These are phyloP conservation scores for Mormoops blainvillei DNA, from an alignment of 2,113 vertebrate genomes.

Conservation along the genomic window DNA sequence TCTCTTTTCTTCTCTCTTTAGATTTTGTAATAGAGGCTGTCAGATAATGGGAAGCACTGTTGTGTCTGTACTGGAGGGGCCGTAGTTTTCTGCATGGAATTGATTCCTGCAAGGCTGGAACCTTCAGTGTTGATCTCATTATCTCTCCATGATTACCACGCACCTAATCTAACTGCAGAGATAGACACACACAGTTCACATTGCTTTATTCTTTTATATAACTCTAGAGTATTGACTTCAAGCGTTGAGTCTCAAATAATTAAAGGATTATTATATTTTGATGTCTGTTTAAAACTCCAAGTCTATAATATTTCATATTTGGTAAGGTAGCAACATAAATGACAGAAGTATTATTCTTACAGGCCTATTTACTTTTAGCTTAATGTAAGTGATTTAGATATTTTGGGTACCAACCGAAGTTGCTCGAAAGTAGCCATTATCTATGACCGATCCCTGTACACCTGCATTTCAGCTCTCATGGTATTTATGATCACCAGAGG, in stretches of 20 bases:
- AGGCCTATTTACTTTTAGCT: background rate
- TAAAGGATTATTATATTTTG: background rate
- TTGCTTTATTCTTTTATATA: background rate
- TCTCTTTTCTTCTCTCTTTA: background rate
- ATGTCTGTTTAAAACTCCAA: background rate
- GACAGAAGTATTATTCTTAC: background rate
- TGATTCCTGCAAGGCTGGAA: background rate
- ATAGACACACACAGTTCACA: background rate
- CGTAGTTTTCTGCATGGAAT: background rate
- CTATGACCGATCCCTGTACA: background rate
- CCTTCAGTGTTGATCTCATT: background rate
- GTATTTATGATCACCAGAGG: background rate
- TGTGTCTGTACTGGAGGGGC: background rate
- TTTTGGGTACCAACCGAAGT: background rate
- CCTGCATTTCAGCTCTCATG: background rate
- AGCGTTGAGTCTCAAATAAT: background rate
- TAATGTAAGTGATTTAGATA: background rate
- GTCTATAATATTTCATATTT: background rate
- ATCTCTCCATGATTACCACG: background rate
- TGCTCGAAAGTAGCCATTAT: background rate
- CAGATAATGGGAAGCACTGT: background rate
- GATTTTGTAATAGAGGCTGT: background rate
- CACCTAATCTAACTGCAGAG: background rate
- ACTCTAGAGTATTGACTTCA: background rate
- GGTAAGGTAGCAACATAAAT: background rate